Evolutionary conservation across 2,888 invertebrate genomes (phyloP), one percentile per base, ranked within the genome.

Genomic region (Lymantria monacha): DNA sequence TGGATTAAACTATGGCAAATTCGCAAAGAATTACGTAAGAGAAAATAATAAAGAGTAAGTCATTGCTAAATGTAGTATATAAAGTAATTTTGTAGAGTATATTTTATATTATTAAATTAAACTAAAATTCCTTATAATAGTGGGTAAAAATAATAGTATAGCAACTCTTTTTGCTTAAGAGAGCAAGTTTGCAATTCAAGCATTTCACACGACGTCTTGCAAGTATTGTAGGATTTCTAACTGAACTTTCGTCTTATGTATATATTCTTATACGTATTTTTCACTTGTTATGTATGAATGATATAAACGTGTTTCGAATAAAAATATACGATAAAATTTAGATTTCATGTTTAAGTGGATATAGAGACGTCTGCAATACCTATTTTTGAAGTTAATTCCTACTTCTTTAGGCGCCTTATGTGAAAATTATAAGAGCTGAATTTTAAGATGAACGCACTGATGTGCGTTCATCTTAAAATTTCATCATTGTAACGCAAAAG

Each of bases 231-330:
- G 64, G 64, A 68, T 71, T 72, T 74, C 68, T 68, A 69, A 72
- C 71, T 72, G 64, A 61, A 74, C 67, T 73, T 70, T 65, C 68
- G 66, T 66, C 69, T 60, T 63, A 66, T 66, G 63, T 75, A 70
- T 67, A 64, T 61, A 64, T 63, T 63, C 68, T 69, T 33, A 33
- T 33, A 33, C 33, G 22, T 10, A 10, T 77, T 76, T 76, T 78
- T 76, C 74, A 75, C 75, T 76, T 80, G 74, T 77, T 80, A 79
- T 76, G 63, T 72, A 72, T 62, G 71, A 73, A 79, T 76, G 77
- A 77, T 75, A 80, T 69, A 71, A 67, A 81, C 76, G 80, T 79
- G 78, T 55, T 51, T 48, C 46, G 77, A 78, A 73, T 80, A 36
- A 46, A 54, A 68, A 72, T 63, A 47, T 46, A 47, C 30, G 48